These are phyloP conservation scores for Takifugu flavidus DNA, from an alignment of 2,113 vertebrate species.

Conservation along the genomic window DNA sequence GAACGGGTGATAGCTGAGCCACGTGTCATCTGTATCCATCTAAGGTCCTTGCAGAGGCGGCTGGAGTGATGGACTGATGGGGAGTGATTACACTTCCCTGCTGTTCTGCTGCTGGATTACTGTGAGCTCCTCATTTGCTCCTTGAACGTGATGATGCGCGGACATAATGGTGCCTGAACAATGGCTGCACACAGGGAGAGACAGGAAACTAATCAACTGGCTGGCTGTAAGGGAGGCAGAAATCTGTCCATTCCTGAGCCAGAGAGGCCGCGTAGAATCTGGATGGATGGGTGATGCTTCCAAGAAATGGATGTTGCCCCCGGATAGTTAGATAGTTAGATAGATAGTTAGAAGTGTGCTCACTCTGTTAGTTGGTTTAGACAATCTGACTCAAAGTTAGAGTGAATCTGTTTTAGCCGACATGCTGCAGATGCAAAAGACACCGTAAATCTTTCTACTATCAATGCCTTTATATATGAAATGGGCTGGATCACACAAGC, in stretches of 20 bases:
- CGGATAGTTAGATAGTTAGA: slow-evolving; percentile 19
- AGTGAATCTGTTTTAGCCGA: slow-evolving; percentile 29
- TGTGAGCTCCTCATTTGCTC: slow-evolving; percentile 55
- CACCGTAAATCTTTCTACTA: background rate
- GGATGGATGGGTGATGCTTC: slow-evolving; percentile 54
- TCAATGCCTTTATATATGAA: background rate
- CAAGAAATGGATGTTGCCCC: slow-evolving; percentile 52
- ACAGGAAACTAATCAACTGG: slow-evolving; percentile 57
- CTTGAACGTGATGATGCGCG: slow-evolving; percentile 54
- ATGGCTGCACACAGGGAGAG: slow-evolving; percentile 38
- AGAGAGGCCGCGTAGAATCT: slow-evolving; percentile 42
- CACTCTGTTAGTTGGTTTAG: slow-evolving; percentile 25
- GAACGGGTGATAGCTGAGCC: slow-evolving; percentile 12
- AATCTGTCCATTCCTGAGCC: slow-evolving; percentile 47
- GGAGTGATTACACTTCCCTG: slow-evolving; percentile 40
- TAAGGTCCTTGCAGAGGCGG: slow-evolving; percentile 24
- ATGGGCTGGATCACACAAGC: background rate
- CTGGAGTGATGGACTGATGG: slow-evolving; percentile 28
- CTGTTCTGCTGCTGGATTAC: slow-evolving; percentile 40
- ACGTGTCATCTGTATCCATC: slow-evolving; percentile 28
- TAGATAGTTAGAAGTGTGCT: background rate
- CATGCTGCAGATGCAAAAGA: slow-evolving; percentile 30
- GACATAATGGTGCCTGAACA: slow-evolving; percentile 52
- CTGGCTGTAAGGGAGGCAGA: slow-evolving; percentile 49
- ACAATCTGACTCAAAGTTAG: slow-evolving; percentile 27